Base-by-base conservation (phyloP, 2,113 vertebrate species). In the Xiphophorus couchianus region DNA sequence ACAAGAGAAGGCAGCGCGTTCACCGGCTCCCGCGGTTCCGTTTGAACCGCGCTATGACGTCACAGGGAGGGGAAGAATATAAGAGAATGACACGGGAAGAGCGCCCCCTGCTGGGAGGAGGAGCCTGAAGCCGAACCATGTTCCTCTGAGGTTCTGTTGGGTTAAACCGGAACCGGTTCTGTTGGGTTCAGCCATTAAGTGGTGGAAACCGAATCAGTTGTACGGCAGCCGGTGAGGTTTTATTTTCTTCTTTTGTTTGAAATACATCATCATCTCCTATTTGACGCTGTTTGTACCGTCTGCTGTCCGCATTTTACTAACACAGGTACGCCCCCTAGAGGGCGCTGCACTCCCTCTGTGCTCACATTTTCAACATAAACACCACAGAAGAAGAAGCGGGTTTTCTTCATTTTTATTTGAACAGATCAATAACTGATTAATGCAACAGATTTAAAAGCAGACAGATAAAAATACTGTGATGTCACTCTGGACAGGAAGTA, bases 391-490 rank as follows among this genome's bases (percentile, higher is more conserved):
- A 58, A 35, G 2, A 51, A 31, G 4, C 0, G 2, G 11, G 28
- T 44, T 72, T 68, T 17, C 12, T 67, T 37, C 4, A 42, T 39
- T 61, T 89, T 87, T 89, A 80, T 87, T 87, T 84, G 76, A 80
- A 82, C n/a, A 48, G 48, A 83, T 78, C 62, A 72, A 73, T 69
- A 71, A 69, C 58, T 39, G 58, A 76, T 76, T 63, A 58, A 80
- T 68, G 77, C 15, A 4, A 76, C 42, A 30, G 62, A 62, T 76
- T 77, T 73, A 78, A 87, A 82, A 83, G 42, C 31, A 77, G 25
- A 64, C 4, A 63, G 76, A 22, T 15, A 42, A 60, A 29, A 65
- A 78, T 65, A 74, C 37, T 15, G 9, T 84, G 73, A 76, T 22
- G 62, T 76, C 73, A 82, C 69, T 66, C 77, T 37, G 77, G 27